Evolutionary conservation across 1,140 invertebrate genomes (phyloP).

Genomic region (Octopus bimaculoides): DNA sequence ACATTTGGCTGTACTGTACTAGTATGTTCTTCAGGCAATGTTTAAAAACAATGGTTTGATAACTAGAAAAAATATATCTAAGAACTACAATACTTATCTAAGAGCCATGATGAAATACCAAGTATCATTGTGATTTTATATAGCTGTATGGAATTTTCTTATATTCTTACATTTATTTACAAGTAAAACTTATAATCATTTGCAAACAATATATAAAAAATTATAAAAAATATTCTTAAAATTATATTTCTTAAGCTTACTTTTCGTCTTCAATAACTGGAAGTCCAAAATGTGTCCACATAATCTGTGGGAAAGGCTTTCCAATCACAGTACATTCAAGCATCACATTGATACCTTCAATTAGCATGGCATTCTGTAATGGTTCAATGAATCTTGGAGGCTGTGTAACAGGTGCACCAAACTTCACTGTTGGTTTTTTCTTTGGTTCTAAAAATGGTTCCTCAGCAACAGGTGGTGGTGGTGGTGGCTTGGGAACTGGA

Average conservation of each 20-base stretch:
- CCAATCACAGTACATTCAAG: slow-evolving; percentile 58
- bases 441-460: slow-evolving; percentile 27
- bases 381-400: slow-evolving; percentile 63
- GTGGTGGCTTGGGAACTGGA: slow-evolving; percentile 21
- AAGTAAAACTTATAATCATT: background rate
- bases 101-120: no score
- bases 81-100: no score
- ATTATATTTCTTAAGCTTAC: slow-evolving; percentile 23
- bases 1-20: no score
- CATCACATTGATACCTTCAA: slow-evolving; percentile 47
- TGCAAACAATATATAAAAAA: background rate
- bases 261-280: slow-evolving; percentile 44
- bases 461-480: slow-evolving; percentile 25
- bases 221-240: no score
- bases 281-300: slow-evolving; percentile 55
- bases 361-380: slow-evolving; percentile 43
- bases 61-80: no score
- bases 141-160: background rate
- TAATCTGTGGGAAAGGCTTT: slow-evolving; percentile 58
- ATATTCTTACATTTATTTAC: background rate
- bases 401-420: slow-evolving; percentile 32
- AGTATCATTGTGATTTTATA: no score
- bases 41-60: no score
- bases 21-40: no score
- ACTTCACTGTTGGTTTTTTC: slow-evolving; percentile 18